A percentile compares a stretch with the other conserved stretches of the same genome.
These are phyloP conservation scores for Sitodiplosis mosellana DNA, from an alignment of 1,140 invertebrate genomes.

Conservation along the genomic window DNA sequence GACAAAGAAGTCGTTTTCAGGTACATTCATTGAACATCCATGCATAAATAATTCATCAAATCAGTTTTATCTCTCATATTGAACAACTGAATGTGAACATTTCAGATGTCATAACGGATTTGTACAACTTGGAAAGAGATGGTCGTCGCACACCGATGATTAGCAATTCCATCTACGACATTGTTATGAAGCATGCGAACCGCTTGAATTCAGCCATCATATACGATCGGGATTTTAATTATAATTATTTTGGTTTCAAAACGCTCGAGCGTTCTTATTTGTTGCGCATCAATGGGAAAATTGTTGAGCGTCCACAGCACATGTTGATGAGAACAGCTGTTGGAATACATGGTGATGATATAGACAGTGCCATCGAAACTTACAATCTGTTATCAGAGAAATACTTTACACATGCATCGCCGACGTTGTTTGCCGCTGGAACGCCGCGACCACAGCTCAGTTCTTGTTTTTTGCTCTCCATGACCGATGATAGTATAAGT, in stretches of 20 bases:
- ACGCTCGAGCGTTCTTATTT: constrained; percentile 91
- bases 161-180: constrained; percentile 54
- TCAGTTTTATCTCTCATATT: background rate
- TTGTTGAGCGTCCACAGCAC: constrained; percentile 87
- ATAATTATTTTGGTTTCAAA: constrained; percentile 97
- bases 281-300: constrained; percentile 76
- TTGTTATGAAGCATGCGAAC: constrained; percentile 72
- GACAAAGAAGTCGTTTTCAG: constrained; percentile 63
- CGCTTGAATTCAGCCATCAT: constrained; percentile 80
- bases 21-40: constrained; percentile 24
- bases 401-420: constrained; percentile 67
- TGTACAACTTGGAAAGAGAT: constrained; percentile 57
- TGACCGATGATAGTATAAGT: constrained; percentile 50
- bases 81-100: too few relatives aligned
- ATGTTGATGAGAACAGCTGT: constrained; percentile 93
- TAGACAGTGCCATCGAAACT: constrained; percentile 60
- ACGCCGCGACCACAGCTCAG: constrained; percentile 49
- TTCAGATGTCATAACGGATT: constrained; percentile 73
- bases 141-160: constrained; percentile 66
- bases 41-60: background rate
- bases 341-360: constrained; percentile 83
- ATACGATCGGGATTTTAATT: constrained; percentile 87
- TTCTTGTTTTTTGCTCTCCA: constrained; percentile 48
- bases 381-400: constrained; percentile 55
- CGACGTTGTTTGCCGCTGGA: constrained; percentile 59